Base-by-base conservation (phyloP, 2,888 invertebrate genomes). In the Sthenelais limicola region DNA sequence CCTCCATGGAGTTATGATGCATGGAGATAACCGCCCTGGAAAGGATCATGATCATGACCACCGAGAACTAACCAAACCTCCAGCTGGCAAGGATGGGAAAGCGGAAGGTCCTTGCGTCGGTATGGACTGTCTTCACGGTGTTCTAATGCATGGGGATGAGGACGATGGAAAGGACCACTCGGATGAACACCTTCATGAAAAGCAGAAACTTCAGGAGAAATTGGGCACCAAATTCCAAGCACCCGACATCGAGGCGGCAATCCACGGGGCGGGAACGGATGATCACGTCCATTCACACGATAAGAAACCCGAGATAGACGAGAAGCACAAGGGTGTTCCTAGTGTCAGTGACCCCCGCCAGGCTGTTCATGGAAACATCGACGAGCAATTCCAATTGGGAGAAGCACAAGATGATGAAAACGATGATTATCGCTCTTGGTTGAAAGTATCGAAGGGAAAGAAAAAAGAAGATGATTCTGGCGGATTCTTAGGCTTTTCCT, bases 1-100 rank as follows among this genome's bases (percentile, higher is more conserved):
- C 33, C 75, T 81, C n/a, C 82, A 83, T 58, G 82, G 81, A 0
- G 76, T 76, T 0, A 70, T 82, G n/a, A 82, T 83, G 82, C 82
- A 83, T 51, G 80, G 77, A 0, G 82, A 80, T 47, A 35, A 69
- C 1, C 70, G 73, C 15, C 33, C 73, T 0, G 78, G 78, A 7
- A 7, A 26, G 48, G 9, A 12, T 5, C 48, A 68, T 26, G 38
- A 35, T 12, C 24, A 35, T 2, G 62, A 62, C 21, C 62, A 62
- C 38, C 35, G 62, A 2, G 32, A 28, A 12, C 24, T 38, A 9
- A 62, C 62, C 62, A 38, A 35, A 15, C 38, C 62, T n/a, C 38
- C 62, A 12, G 15, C 62, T 3, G 24, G 21, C 7, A 26, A 4
- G 5, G 33, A 30, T 4, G 68, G 28, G 30, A 54, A 43, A 1